Evolutionary conservation across 1,140 invertebrate species (phyloP), one percentile per base, ranked within the genome.

Genomic region (Paramacrobiotus metropolitanus): DNA sequence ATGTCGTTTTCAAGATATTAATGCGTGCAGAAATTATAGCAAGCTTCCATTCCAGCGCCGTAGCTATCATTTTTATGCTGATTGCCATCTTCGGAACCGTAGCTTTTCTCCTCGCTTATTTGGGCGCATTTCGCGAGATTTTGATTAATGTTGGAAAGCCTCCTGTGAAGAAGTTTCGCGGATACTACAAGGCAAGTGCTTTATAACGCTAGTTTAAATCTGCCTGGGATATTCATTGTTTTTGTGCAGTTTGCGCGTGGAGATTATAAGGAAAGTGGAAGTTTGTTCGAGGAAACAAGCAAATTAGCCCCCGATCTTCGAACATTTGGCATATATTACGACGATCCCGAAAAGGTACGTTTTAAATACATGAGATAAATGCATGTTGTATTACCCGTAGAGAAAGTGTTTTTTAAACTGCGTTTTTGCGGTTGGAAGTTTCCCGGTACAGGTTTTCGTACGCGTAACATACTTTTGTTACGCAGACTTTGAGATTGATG

Each of bases 261-360:
- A 20, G 72, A 73, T 2, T 75, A 75, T 65, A 73, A 72, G 65
- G 68, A 72, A 30, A 68, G 68, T 31, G 73, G 74, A 1, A 65
- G 66, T 2, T 59, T 72, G 9, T 76, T 75, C 65, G 71, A 71
- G 1, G 70, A 75, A 65, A 66, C 68, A 1, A 67, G 69, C 40
- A 65, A 63, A 15, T 61, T 73, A n/a, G 66, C 67, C 21, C 73
- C 74, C 2, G 61, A 70, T 24, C 67, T 70, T 59, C 69, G 68
- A 59, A 67, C 65, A 28, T 61, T 76, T 28, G 74, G 74, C n/a
- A 67, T 76, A 4, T 75, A 74, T 65, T 76, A 76, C 65, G 74
- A 76, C 62, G 71, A 76, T 64, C 74, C 74, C 0, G 66, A 73
- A 59, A 65, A 68, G 68, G 74, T 75, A 68, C 21, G 29, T 1